Conservation (phyloP, 2,113 vertebrate species). For the Spea multiplicata region DNA sequence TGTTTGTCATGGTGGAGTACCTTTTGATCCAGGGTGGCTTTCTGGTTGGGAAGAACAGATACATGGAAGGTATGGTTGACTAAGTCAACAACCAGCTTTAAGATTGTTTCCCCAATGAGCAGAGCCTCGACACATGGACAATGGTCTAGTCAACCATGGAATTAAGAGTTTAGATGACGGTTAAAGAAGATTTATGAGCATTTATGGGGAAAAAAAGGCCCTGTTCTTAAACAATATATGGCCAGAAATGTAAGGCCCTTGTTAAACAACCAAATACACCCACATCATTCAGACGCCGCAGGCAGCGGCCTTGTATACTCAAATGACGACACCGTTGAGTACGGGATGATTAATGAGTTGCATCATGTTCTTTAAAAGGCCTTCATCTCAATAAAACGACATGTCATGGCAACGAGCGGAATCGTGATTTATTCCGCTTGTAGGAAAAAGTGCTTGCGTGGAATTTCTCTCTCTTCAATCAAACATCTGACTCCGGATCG, state of each 20-base stretch:
- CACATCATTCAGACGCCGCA: neutral
- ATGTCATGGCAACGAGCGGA: neutral
- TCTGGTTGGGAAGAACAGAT: too few relatives aligned
- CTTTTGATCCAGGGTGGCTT: too few relatives aligned
- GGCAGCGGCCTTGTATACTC: neutral
- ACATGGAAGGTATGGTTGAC: too few relatives aligned
- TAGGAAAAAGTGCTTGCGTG: neutral
- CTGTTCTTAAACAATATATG: too few relatives aligned
- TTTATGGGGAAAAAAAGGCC: too few relatives aligned
- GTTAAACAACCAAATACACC: neutral
- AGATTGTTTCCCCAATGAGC: too few relatives aligned
- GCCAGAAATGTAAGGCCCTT: neutral
- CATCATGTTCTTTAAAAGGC: neutral
- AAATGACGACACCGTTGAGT: neutral
- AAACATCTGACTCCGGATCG: neutral
- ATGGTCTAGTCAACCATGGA: too few relatives aligned
- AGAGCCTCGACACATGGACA: too few relatives aligned
- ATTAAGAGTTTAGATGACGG: too few relatives aligned
- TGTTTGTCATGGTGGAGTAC: too few relatives aligned
- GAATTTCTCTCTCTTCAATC: neutral
- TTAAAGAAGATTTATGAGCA: too few relatives aligned
- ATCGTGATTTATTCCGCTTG: constrained; percentile 7
- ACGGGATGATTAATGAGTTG: neutral
- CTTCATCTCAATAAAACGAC: constrained; percentile 8
- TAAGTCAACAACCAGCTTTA: too few relatives aligned